Evolutionary conservation across 2,113 vertebrate species (phyloP), one percentile per base, ranked within the genome.

Genomic region (Callospermophilus lateralis): DNA sequence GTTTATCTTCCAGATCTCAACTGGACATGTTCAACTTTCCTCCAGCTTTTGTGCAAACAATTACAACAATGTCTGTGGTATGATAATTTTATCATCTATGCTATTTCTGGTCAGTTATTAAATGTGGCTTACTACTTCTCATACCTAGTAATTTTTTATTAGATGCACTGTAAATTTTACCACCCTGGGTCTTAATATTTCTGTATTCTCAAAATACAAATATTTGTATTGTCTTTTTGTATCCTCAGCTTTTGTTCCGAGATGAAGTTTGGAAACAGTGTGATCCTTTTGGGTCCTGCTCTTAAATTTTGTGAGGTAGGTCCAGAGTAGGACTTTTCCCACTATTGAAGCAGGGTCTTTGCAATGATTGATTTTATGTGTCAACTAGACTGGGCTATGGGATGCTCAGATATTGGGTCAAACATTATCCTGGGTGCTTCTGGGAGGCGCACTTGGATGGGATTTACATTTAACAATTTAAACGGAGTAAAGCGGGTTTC

Each of bases 181-280:
- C 20, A 73, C 24, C 20, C 28, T 80, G 51, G 26, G 53, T 79
- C 72, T 91, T 65, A 26, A 2, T 84, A 55, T 78, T 85, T 84
- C 13, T 85, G 55, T 34, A 51, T 37, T 84, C 13, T 22, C 79
- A 89, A 92, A 86, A 92, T 55, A 19, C 53, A 55, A 55, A 19
- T 55, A 55, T 55, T 20, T 55, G 17, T 55, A 19, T 55, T 55
- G 53, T 55, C 26, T 63, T 63, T 63, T 63, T 63, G 58, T 61
- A 63, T 63, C 92, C 79, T 95, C 22, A 91, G 45, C 55, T 85
- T 58, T 67, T 87, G 48, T 55, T 89, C 77, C 79, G 42, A 84
- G 63, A 45, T 65, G 34, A 6, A 83, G 19, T 26, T 77, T 42
- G n/a, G 67, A 89, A 48, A 70, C 8, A 73, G 67, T 81, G 32